Base-by-base conservation (phyloP, 2,113 vertebrate genomes). In the Ia io region DNA sequence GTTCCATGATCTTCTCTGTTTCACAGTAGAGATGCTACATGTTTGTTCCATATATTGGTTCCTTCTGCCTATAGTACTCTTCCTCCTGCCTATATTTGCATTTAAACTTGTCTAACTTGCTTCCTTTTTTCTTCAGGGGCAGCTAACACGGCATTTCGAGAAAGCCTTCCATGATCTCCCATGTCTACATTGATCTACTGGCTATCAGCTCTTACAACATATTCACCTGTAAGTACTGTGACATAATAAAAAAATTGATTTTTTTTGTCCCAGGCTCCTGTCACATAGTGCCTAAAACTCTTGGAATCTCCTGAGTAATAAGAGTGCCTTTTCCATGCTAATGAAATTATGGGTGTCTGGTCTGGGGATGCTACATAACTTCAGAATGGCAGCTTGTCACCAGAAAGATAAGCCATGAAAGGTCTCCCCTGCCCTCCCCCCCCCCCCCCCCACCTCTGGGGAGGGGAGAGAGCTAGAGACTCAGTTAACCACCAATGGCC, bases 241-340 rank as follows among this genome's bases (percentile, higher is more conserved):
- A 35, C 67, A 59, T 23, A 93, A 69, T 67, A 90, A 87, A 92
- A 84, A 87, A 22, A 51, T 53, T 63, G 32, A 47, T 53, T 35
- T 35, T 42, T 35, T 73, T 84, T 84, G 53, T 88, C 82, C 63
- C 82, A 63, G 35, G 71, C 87, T 94, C 59, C 51, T 76, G 18
- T 80, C 44, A 85, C 22, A 69, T 47, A 88, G 42, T 73, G 80
- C 78, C 42, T 88, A 70, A 95, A 97, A 70, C 51, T 32, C 18
- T 40, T 63, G 10, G 42, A 93, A 67, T 92, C 80, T 90, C 47
- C 30, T 61, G 56, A 80, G 77, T 40, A 61, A 35, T 23, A 17
- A 51, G 61, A 51, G 51, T 42, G 25, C 40, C 53, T 80, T 88
- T 53, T 49, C 10, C 49, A 82, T 47, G 69, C 51, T 77, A 85